Conservation (phyloP, 2,888 invertebrate genomes). For the Drosophila anomelani region DNA sequence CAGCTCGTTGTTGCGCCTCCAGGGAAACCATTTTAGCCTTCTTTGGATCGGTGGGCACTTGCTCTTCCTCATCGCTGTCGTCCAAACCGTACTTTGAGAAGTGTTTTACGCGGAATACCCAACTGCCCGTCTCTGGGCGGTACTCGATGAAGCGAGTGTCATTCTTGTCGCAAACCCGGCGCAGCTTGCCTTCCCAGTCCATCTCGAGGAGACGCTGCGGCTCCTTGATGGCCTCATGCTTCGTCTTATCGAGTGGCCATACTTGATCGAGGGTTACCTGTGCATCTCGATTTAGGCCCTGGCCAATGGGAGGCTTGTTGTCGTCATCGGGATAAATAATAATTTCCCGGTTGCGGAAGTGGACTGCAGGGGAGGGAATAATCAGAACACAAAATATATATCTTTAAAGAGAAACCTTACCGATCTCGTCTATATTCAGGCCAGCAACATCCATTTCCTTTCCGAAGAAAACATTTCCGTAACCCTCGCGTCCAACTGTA, state of each 20-base stretch:
- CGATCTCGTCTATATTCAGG: conserved; percentile 93
- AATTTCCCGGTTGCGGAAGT: conserved; percentile 97
- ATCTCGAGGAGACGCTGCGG: conserved; percentile 90
- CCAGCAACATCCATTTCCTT: conserved; percentile 93
- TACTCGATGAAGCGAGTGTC: conserved; percentile 97
- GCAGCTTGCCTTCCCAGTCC: conserved; percentile 94
- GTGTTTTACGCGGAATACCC: conserved; percentile 98
- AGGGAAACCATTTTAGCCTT: conserved; percentile 79
- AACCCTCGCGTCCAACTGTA: conserved; percentile 94
- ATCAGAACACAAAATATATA: neutral
- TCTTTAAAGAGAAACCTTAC: conserved; percentile 83
- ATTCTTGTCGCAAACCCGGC: conserved; percentile 93
- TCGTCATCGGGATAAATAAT: conserved; percentile 96
- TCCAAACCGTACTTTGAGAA: conserved; percentile 97
- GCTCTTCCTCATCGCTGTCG: conserved; percentile 96
- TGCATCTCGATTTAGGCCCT: conserved; percentile 95
- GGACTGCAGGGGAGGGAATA: conserved; percentile 86
- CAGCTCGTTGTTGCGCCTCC: conserved; percentile 42
- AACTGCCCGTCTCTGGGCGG: conserved; percentile 97
- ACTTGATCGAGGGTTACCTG: conserved; percentile 95
- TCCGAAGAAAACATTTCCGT: conserved; percentile 95
- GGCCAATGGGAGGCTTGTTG: conserved; percentile 94
- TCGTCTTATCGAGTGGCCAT: conserved; percentile 96
- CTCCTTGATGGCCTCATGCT: conserved; percentile 91
- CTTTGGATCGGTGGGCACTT: conserved; percentile 83